Evolutionary conservation across 2,113 vertebrate species (phyloP).

Genomic region (Triplophysa rosa): DNA sequence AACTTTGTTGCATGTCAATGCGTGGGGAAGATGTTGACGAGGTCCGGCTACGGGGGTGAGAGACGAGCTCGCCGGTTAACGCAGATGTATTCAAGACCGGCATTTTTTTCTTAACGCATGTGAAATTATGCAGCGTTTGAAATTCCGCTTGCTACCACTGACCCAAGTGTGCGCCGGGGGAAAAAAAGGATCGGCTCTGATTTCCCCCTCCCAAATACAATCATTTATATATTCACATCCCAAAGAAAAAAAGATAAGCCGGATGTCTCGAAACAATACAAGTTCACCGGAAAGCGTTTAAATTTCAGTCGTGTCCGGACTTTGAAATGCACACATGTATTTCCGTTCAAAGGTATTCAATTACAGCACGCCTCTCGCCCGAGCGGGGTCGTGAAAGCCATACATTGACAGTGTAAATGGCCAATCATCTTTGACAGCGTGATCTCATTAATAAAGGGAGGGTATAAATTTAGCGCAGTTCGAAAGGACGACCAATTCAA

Average conservation of each 20-base stretch:
- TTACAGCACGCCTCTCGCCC: conserved; percentile 83
- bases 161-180: conserved; percentile 42
- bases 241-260: conserved; percentile 40
- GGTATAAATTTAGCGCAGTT: conserved; percentile 89
- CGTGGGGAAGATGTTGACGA: conserved; percentile 87
- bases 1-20: conserved; percentile 99
- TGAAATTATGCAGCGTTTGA: conserved; percentile 67
- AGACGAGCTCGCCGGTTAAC: conserved; percentile 74
- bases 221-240: not conserved
- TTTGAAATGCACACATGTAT: conserved; percentile 45
- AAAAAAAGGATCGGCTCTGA: conserved; percentile 50
- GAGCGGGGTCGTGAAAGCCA: conserved; percentile 83
- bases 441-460: conserved; percentile 94
- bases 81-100: conserved; percentile 65
- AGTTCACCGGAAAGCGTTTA: conserved; percentile 44
- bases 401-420: conserved; percentile 85
- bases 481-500: conserved; percentile 81
- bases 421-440: conserved; percentile 92
- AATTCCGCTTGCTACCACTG: conserved; percentile 70
- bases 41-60: conserved; percentile 82
- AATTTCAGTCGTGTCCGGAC: conserved; percentile 51
- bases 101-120: conserved; percentile 55
- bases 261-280: conserved; percentile 34
- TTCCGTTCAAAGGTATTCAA: conserved; percentile 50
- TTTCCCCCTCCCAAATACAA: conserved; percentile 28